Evolutionary conservation across 2,797 vertebrate species (phyloP).

Genomic region (Labeo calbasu): DNA sequence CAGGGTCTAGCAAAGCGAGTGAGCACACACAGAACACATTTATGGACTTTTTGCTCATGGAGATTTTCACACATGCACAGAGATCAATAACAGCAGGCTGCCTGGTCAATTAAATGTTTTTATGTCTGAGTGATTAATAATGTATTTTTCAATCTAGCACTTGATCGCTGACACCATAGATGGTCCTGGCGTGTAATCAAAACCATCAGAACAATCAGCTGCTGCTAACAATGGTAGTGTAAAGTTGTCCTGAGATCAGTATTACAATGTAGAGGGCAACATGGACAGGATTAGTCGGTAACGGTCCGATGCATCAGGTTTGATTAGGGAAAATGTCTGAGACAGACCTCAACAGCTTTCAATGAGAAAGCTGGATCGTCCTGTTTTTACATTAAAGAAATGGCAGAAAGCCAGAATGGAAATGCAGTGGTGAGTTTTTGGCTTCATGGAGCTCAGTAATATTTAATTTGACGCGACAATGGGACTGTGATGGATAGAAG

Average conservation of each 20-base stretch:
- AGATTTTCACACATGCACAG: constrained; percentile 11
- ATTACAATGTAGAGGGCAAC: background rate
- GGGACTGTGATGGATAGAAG: background rate
- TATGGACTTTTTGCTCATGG: background rate
- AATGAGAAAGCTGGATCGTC: background rate
- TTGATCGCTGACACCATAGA: constrained; percentile 10
- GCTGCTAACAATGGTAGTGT: constrained; percentile 7
- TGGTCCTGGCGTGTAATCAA: constrained; percentile 1
- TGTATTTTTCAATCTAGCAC: constrained; percentile 31
- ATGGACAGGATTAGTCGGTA: constrained; percentile 4
- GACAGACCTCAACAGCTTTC: background rate
- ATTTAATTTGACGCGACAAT: constrained; percentile 13
- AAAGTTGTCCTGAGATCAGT: constrained; percentile 19
- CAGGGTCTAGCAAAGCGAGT: background rate
- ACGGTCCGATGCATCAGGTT: constrained; percentile 1
- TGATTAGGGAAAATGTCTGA: constrained; percentile 13
- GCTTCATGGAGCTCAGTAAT: background rate
- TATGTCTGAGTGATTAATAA: constrained; percentile 43
- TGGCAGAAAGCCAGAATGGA: constrained; percentile 14
- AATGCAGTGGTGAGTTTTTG: constrained; percentile 12
- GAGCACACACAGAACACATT: background rate
- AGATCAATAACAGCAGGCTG: constrained; percentile 14
- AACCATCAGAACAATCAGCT: constrained; percentile 10
- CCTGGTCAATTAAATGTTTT: constrained; percentile 16
- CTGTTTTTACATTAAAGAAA: background rate